Percentiles rank a stretch among this genome's conserved stretches.
phyloP scores from a whole-genome alignment of 2,888 invertebrate genomes.

The Notocelia uddmanniana region DNA sequence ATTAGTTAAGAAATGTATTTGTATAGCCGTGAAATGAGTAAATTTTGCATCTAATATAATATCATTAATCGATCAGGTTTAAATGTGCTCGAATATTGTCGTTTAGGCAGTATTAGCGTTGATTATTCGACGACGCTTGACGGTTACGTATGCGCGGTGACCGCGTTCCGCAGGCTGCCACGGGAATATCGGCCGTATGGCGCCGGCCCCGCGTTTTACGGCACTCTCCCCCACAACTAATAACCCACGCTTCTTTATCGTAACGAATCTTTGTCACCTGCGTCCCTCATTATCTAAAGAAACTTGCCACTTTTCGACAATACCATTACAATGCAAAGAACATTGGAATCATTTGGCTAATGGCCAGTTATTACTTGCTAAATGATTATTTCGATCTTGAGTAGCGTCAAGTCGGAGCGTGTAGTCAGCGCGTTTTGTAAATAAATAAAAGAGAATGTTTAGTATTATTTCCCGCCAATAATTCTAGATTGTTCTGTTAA shows the following conservation, averaged over 20 bases:
- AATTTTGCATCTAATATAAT: constrained; percentile 38
- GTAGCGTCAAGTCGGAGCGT: constrained; percentile 53
- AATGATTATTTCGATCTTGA: constrained; percentile 61
- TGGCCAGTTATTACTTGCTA: constrained; percentile 65
- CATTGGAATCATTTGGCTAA: constrained; percentile 66
- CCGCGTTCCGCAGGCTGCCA: constrained; percentile 77
- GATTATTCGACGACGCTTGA: constrained; percentile 62
- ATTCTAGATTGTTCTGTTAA: constrained; percentile 49
- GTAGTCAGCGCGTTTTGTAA: constrained; percentile 54
- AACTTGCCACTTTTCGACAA: constrained; percentile 60
- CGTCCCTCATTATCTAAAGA: constrained; percentile 70
- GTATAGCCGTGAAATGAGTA: constrained; percentile 25
- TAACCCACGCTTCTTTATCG: constrained; percentile 82
- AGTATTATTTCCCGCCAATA: constrained; percentile 33
- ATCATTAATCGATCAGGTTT: constrained; percentile 38
- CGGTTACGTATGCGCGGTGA: constrained; percentile 74
- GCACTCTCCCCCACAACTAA: constrained; percentile 72
- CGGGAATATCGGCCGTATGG: constrained; percentile 72
- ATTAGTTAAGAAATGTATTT: constrained; percentile 1
- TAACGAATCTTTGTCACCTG: constrained; percentile 80
- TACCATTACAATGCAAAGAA: constrained; percentile 55
- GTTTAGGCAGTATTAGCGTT: constrained; percentile 59
- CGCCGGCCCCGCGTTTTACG: constrained; percentile 67
- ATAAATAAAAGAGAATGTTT: constrained; percentile 49
- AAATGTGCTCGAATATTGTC: constrained; percentile 47